These are phyloP conservation scores for Tachysurus vachellii DNA, from an alignment of 2,113 vertebrate genomes.

Conservation along the genomic window DNA sequence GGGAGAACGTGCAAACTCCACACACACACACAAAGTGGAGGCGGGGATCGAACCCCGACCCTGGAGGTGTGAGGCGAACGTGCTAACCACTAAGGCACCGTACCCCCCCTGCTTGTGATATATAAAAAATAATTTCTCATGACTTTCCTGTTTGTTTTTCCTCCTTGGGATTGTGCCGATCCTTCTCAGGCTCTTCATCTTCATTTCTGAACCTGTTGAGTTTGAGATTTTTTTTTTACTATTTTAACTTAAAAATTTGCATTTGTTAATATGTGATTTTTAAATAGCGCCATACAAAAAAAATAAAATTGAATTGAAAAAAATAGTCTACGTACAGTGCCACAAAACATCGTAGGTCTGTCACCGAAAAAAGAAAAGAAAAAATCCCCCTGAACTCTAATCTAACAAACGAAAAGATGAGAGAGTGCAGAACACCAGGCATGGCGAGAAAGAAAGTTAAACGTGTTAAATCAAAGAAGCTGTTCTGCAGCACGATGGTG, in stretches of 20 bases:
- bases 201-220: not conserved
- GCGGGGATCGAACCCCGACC: too few species aligned
- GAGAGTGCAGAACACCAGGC: not conserved
- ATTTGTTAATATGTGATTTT: too few species aligned
- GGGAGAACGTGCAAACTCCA: too few species aligned
- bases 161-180: not conserved
- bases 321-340: not conserved
- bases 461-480: slow-evolving; percentile 24
- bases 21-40: too few species aligned
- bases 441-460: slow-evolving; percentile 10
- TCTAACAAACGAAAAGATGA: slow-evolving; percentile 14
- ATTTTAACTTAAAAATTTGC: not conserved
- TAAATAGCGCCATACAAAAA: too few species aligned
- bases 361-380: not conserved
- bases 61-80: too few species aligned
- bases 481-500: slow-evolving; percentile 20
- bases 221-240: not conserved
- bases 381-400: slow-evolving; percentile 10
- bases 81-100: too few species aligned
- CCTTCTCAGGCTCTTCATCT: not conserved
- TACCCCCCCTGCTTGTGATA: too few species aligned
- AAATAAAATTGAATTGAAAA: too few species aligned
- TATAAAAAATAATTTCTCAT: not conserved
- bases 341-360: not conserved
- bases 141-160: not conserved